These are phyloP conservation scores for Leptinotarsa rubiginosa DNA, from an alignment of 2,888 invertebrate species.

Conservation along the genomic window DNA sequence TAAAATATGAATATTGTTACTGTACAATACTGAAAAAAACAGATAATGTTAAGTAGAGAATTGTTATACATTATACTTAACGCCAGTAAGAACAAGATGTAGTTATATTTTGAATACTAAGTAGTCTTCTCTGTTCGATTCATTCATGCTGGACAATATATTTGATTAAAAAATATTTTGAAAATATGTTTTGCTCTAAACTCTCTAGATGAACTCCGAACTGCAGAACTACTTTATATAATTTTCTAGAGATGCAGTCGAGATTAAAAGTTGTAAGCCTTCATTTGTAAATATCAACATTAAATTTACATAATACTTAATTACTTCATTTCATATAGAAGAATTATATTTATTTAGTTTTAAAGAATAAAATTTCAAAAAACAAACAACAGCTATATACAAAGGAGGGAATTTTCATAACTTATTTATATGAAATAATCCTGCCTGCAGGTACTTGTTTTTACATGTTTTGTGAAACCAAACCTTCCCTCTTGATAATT, in stretches of 20 bases:
- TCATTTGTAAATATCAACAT: constrained; percentile 59
- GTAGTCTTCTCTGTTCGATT: constrained; percentile 13
- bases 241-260: constrained; percentile 49
- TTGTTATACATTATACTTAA: not conserved
- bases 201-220: constrained; percentile 53
- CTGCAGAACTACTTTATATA: constrained; percentile 52
- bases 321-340: constrained; percentile 50
- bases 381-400: constrained; percentile 63
- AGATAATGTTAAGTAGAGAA: no score
- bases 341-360: constrained; percentile 51
- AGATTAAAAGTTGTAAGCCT: constrained; percentile 53
- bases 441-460: constrained; percentile 61
- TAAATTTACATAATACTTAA: constrained; percentile 59
- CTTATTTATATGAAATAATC: constrained; percentile 52
- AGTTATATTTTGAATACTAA: constrained; percentile 12
- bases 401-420: constrained; percentile 60
- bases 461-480: constrained; percentile 44
- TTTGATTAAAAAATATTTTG: constrained; percentile 54
- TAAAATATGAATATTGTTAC: no score
- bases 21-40: no score
- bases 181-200: constrained; percentile 50
- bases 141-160: constrained; percentile 41
- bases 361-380: constrained; percentile 64
- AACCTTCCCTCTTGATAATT: constrained; percentile 54
- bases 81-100: constrained; percentile 4